Evolutionary conservation across 2,797 vertebrate genomes (phyloP), one percentile per base, ranked within the genome.

Genomic region (Hydrocynus forskahlii): DNA sequence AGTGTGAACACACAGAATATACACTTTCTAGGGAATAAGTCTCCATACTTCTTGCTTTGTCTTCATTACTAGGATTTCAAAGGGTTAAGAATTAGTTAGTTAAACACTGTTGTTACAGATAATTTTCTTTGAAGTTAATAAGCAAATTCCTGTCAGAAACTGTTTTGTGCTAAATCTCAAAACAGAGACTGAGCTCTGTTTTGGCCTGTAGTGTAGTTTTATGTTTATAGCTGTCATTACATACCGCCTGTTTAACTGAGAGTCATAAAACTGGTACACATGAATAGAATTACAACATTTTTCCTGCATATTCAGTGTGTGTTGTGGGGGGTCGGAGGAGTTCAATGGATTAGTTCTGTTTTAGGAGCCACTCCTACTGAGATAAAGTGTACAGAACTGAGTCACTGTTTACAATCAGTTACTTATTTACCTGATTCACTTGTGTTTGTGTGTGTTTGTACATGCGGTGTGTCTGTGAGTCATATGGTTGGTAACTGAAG

Each of bases 381-480:
- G 38, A 67, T 43, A 67, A 4, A 67, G 38, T 67, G 38, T 67
- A 43, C 64, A 43, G 19, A 43, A 67, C 17, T 67, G 64, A 67
- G 38, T 67, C 64, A 67, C 38, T 67, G 63, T 66, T 40, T 66
- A 66, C 17, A 66, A 1, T 66, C 40, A 43, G 64, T 67, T 67
- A 67, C 64, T 67, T n/a, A 67, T 67, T 67, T 67, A 67, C 64
- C 10, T 16, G 13, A 17, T 8, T 38, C 29, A 38, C 62, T 64
- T 64, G 63, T 40, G 6, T 67, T 2, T 43, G 38, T 43, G 38
- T 43, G 9, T 43, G 2, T 67, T 1, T 29, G 29, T 29, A 29
- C 29, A 29, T 29, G 29, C 3, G 29, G 13, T 16, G 25, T 35
- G 25, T 64, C 1, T 35, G 13, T 64, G 25, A 43, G 19, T 67